phyloP scores from a whole-genome alignment of 2,113 vertebrate species.

The Notechis scutatus region DNA sequence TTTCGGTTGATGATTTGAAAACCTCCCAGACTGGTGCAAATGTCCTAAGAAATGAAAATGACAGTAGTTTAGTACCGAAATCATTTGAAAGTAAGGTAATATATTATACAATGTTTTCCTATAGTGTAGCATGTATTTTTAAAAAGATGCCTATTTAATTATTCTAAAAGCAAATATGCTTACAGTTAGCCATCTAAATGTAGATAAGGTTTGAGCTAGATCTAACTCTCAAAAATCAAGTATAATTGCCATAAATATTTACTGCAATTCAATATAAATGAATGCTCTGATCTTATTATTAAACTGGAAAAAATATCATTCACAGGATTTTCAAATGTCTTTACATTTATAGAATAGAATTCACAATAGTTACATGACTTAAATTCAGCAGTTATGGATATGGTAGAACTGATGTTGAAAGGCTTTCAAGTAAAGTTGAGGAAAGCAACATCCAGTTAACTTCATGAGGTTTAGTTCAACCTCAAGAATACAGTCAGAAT shows the following conservation, averaged over 20 bases:
- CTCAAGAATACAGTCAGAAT: neutral
- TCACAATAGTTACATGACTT: neutral
- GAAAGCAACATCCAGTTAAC: neutral
- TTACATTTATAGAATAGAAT: neutral
- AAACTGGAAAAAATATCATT: neutral
- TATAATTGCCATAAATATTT: neutral
- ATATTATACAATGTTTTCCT: neutral
- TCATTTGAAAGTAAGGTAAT: neutral
- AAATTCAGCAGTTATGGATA: neutral
- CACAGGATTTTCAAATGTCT: neutral
- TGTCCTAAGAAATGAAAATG: constrained; percentile 72
- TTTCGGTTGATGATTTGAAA: constrained; percentile 93
- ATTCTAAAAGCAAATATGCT: neutral
- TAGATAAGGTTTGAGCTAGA: neutral
- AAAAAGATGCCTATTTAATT: neutral
- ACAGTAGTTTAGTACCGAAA: neutral
- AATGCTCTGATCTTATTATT: neutral
- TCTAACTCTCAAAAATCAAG: neutral
- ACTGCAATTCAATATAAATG: neutral
- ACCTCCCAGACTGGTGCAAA: constrained; percentile 96
- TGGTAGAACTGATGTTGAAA: neutral
- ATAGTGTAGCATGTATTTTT: neutral
- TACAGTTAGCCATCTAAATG: neutral
- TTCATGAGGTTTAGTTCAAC: neutral
- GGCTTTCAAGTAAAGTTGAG: neutral